Conservation (phyloP, 1,140 invertebrate species). For the Babylonia areolata region DNA sequence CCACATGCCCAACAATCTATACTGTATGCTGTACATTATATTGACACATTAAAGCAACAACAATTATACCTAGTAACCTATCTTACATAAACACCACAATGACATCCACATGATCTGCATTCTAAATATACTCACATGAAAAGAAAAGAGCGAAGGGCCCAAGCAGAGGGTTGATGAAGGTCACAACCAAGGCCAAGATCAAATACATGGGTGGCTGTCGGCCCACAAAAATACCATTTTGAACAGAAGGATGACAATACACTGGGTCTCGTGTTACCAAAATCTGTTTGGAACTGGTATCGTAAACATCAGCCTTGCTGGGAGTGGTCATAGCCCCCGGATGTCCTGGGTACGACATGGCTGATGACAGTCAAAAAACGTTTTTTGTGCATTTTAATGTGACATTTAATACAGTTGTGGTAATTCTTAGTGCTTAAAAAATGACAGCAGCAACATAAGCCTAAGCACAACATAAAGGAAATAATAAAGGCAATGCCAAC, state of each 20-base stretch:
- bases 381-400: too few relatives aligned
- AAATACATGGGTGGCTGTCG: constrained; percentile 63
- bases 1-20: too few relatives aligned
- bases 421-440: too few relatives aligned
- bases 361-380: background rate
- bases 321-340: constrained; percentile 43
- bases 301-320: constrained; percentile 39
- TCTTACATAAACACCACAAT: too few relatives aligned
- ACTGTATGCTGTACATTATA: too few relatives aligned
- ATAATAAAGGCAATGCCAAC: too few relatives aligned
- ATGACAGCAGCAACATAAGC: too few relatives aligned
- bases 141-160: constrained; percentile 68
- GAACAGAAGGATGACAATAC: constrained; percentile 61
- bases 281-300: constrained; percentile 60
- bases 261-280: constrained; percentile 68
- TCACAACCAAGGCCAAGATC: constrained; percentile 57
- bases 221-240: constrained; percentile 66
- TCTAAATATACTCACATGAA: constrained; percentile 68
- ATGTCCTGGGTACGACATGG: background rate
- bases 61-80: too few relatives aligned
- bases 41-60: too few relatives aligned
- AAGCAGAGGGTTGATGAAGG: constrained; percentile 65
- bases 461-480: too few relatives aligned
- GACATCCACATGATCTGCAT: background rate
- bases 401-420: too few relatives aligned